phyloP scores from a whole-genome alignment of 1,140 invertebrate species.

The Cherax quadricarinatus region DNA sequence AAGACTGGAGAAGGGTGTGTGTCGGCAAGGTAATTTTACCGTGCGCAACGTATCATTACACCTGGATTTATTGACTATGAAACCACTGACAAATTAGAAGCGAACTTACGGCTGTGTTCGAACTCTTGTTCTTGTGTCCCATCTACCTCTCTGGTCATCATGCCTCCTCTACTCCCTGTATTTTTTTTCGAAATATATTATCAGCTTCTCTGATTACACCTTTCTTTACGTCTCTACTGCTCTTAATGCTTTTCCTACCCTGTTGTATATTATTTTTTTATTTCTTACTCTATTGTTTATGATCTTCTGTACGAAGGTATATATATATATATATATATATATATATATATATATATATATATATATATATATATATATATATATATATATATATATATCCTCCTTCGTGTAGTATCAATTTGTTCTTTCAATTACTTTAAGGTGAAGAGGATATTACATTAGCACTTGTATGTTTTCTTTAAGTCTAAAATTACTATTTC shows the following conservation, averaged over 20 bases:
- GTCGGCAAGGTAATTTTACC: constrained; percentile 62
- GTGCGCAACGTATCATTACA: constrained; percentile 65
- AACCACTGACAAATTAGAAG: constrained; percentile 69
- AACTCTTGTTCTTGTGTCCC: constrained; percentile 3
- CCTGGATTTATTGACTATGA: constrained; percentile 67
- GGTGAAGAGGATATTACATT: no score
- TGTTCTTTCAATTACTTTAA: no score
- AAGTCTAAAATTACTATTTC: no score
- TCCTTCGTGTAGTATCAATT: no score
- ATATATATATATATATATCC: no score
- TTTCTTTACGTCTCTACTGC: neutral
- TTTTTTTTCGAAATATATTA: constrained; percentile 5
- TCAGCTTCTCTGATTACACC: neutral
- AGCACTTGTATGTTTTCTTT: no score
- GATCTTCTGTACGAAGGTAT: no score
- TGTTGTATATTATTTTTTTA: neutral
- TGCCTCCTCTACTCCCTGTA: constrained; percentile 8
- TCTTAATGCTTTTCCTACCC: constrained; percentile 1
- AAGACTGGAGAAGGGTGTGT: constrained; percentile 26
- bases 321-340: constrained; percentile 18
- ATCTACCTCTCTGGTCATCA: neutral
- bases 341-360: constrained; percentile 28
- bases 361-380: constrained; percentile 3
- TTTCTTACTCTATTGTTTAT: neutral
- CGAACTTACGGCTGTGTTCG: constrained; percentile 50